Evolutionary conservation across 2,113 vertebrate genomes (phyloP).

Genomic region (Macheiramphus alcinus): DNA sequence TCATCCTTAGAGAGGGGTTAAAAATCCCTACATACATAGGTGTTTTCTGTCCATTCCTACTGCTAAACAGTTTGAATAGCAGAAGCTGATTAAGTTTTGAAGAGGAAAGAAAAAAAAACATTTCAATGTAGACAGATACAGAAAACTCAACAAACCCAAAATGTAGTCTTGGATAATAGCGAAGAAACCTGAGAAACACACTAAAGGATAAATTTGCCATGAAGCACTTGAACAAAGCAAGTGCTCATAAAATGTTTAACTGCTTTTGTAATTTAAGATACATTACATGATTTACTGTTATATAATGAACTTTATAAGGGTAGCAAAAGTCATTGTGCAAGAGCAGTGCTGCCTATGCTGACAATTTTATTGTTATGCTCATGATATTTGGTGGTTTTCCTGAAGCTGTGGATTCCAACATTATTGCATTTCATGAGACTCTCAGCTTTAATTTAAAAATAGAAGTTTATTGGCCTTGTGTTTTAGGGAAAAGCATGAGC

Average conservation of each 20-base stretch:
- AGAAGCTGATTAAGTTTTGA: not conserved
- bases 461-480: not conserved
- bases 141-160: not conserved
- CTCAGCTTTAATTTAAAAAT: not conserved
- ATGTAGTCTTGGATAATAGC: not conserved
- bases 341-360: not conserved
- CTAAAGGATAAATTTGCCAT: not conserved
- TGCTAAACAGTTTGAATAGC: not conserved
- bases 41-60: not conserved
- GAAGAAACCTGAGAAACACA: not conserved
- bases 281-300: not conserved
- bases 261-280: not conserved
- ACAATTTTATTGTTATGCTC: not conserved
- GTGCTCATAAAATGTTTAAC: not conserved
- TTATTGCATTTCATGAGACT: not conserved
- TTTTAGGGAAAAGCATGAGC: not conserved
- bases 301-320: not conserved
- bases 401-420: not conserved
- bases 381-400: not conserved
- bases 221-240: not conserved
- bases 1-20: not conserved
- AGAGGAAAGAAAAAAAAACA: not conserved
- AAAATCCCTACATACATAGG: not conserved
- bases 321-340: not conserved
- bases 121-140: not conserved